phyloP scores from a whole-genome alignment of 2,113 vertebrate species.

The Psephotus haematonotus region DNA sequence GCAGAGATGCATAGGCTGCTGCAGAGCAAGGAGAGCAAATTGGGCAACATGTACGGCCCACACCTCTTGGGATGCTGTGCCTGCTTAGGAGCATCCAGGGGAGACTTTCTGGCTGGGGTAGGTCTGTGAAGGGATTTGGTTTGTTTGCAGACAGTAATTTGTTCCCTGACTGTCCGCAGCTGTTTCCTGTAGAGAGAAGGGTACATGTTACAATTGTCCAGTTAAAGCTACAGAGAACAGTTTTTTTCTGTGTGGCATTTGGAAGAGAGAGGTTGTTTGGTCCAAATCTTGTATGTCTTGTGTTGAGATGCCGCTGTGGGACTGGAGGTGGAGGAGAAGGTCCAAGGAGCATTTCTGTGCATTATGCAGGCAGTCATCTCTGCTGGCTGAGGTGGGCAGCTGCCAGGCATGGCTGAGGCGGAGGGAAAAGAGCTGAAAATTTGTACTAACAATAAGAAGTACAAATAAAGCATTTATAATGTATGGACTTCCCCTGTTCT shows the following conservation, averaged over 20 bases:
- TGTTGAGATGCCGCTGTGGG: background rate
- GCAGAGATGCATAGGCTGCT: background rate
- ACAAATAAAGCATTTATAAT: background rate
- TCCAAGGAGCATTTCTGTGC: background rate
- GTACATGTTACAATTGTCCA: rapidly evolving
- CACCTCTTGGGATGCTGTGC: background rate
- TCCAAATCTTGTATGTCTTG: rapidly evolving
- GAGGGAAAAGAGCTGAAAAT: background rate
- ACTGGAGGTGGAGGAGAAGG: background rate
- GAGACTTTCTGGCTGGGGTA: background rate
- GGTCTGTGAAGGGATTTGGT: background rate
- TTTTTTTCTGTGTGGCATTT: background rate
- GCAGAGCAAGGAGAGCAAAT: background rate
- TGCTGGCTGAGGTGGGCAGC: background rate
- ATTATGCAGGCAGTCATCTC: background rate
- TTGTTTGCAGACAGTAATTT: background rate
- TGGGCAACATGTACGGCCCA: background rate
- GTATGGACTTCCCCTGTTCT: background rate
- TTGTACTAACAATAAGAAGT: background rate
- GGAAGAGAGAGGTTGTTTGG: background rate
- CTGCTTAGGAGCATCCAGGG: background rate
- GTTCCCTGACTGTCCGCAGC: background rate
- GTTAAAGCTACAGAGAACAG: background rate
- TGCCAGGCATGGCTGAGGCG: background rate
- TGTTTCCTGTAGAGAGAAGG: background rate